Percentiles rank a stretch among this genome's conserved stretches.
phyloP scores from a whole-genome alignment of 2,888 invertebrate species.

The Azorinus chamasolen region DNA sequence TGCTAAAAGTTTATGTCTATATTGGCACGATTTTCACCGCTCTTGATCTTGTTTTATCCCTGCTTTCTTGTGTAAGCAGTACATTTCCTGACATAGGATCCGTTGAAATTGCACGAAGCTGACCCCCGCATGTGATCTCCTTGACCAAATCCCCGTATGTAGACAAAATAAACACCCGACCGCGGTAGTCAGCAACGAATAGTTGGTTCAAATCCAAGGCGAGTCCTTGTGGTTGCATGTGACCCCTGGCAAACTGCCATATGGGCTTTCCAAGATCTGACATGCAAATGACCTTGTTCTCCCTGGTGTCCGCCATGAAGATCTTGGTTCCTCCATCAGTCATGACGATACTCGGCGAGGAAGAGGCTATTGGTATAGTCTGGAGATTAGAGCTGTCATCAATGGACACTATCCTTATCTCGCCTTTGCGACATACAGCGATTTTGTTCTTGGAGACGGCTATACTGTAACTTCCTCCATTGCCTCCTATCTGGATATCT shows the following conservation, averaged over 20 bases:
- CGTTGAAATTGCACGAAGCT: conserved; percentile 36
- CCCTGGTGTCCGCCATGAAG: conserved; percentile 54
- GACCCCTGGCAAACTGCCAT: conserved; percentile 56
- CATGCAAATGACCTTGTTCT: conserved; percentile 52
- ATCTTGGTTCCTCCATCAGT: conserved; percentile 54
- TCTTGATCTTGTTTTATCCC: conserved; percentile 45
- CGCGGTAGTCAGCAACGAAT: conserved; percentile 53
- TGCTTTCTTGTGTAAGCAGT: conserved; percentile 52
- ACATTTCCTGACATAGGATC: conserved; percentile 51
- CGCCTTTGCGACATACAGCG: conserved; percentile 59
- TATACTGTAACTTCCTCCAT: conserved; percentile 60
- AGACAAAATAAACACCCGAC: conserved; percentile 47
- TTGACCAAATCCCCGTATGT: conserved; percentile 60
- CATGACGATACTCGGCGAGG: conserved; percentile 59
- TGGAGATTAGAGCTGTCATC: conserved; percentile 33
- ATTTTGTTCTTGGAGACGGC: conserved; percentile 42
- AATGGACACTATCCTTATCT: conserved; percentile 49
- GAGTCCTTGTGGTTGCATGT: conserved; percentile 47
- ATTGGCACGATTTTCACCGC: conserved; percentile 35
- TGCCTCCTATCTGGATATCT: conserved; percentile 47
- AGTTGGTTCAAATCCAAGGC: conserved; percentile 58
- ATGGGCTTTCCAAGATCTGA: conserved; percentile 42
- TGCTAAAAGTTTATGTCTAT: too few species aligned
- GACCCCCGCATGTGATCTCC: conserved; percentile 48
- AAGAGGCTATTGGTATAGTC: conserved; percentile 51